These are phyloP conservation scores for Amphipoea oculea DNA, from an alignment of 2,888 invertebrate genomes.

Conservation along the genomic window DNA sequence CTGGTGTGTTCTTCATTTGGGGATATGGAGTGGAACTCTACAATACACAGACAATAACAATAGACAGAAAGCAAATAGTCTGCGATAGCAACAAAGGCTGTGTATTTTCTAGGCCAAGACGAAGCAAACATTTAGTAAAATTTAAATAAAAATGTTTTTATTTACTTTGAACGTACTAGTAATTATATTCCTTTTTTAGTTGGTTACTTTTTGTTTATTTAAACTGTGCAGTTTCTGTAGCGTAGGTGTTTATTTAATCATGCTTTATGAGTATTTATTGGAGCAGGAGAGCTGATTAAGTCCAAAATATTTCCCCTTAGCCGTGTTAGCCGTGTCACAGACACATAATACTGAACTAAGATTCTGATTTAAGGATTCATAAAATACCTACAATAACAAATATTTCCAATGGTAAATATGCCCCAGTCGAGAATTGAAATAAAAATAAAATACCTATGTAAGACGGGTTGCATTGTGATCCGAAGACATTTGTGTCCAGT, in stretches of 20 bases:
- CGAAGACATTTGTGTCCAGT: conserved; percentile 36
- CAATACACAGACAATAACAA: too few relatives aligned
- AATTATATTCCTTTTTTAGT: neutral
- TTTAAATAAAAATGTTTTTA: neutral
- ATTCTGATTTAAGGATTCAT: neutral
- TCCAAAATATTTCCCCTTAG: neutral
- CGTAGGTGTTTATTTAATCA: neutral
- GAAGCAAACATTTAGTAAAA: neutral
- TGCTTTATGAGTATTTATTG: neutral
- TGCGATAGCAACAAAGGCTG: neutral
- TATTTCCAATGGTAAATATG: neutral
- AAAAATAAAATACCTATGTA: conserved; percentile 17
- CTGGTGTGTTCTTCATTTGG: neutral
- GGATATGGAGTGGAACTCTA: neutral
- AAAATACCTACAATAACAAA: neutral
- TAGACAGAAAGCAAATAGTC: neutral
- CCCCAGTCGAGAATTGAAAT: neutral
- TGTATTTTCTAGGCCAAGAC: neutral
- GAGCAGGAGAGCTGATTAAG: neutral
- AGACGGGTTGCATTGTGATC: conserved; percentile 26
- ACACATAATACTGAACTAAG: neutral
- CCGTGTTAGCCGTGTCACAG: neutral
- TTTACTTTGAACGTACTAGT: neutral
- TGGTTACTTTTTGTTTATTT: neutral
- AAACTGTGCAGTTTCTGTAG: neutral